Base-by-base conservation (phyloP, 2,113 vertebrate species). In the Chionis minor region DNA sequence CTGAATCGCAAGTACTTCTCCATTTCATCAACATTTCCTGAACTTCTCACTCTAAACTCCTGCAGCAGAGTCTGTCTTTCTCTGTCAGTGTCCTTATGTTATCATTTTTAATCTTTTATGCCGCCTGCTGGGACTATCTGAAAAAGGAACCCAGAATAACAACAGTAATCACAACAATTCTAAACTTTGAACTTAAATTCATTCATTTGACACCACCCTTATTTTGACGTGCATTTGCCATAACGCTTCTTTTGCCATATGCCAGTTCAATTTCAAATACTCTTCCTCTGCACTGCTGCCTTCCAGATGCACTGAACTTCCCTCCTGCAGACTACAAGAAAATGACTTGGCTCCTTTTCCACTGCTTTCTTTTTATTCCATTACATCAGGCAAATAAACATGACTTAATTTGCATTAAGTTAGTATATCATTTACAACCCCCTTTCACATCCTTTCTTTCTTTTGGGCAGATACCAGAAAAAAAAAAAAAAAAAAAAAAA, bases 231-330 rank as follows among this genome's bases (percentile, higher is more conserved):
- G 96, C 81, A 94, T 97, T 94, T 95, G 70, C 91, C 63, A 6
- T 71, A 92, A 58, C 70, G 9, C 40, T 95, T 91, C 73, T 89
- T 83, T 93, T 73, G 58, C 94, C 90, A 84, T 58, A 69, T 92
- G 81, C 91, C 89, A 91, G 38, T 77, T 92, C 82, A 90, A 92
- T 94, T 86, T 94, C 81, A 81, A 90, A 90, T 11, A 27, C 38
- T 33, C 67, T 67, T 63, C 87, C 90, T 77, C 78, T 80, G 42
- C 77, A 35, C 85, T 86, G 75, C 71, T 95, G 91, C 94, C 81
- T 96, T 88, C 89, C 94, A 96, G 90, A 96, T 94, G 79, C 92
- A 86, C 63, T 83, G 4, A 94, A 83, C 75, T 78, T 49, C 94
- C 88, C 88, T 83, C 90, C 86, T 90, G 71, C 75, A 88, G 92